phyloP scores from a whole-genome alignment of 2,888 invertebrate species.

The Tricholauxania praeusta region DNA sequence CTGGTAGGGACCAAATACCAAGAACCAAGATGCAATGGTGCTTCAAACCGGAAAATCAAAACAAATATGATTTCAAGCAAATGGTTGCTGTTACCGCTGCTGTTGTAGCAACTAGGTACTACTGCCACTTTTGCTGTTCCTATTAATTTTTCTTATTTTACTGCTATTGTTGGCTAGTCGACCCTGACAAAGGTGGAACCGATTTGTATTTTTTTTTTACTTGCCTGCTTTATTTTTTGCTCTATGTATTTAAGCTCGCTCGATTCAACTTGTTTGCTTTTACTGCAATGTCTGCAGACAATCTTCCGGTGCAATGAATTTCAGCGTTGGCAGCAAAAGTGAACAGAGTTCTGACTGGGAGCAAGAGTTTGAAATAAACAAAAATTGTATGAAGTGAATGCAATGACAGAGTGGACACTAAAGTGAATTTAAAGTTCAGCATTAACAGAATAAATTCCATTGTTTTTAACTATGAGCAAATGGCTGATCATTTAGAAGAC shows the following conservation, averaged over 20 bases:
- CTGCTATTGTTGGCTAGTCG: background rate
- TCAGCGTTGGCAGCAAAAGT: background rate
- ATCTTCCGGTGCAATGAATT: slow-evolving; percentile 10
- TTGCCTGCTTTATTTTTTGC: background rate
- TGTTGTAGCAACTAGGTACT: background rate
- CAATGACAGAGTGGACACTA: too few relatives aligned
- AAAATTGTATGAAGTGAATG: too few relatives aligned
- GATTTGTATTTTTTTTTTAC: background rate
- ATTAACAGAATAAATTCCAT: too few relatives aligned
- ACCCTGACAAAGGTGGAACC: background rate
- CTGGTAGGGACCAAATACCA: background rate
- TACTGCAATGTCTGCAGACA: slow-evolving; percentile 2
- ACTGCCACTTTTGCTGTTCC: background rate
- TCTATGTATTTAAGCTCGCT: background rate
- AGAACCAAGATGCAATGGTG: slow-evolving; percentile 6
- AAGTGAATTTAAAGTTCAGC: too few relatives aligned
- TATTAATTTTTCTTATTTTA: too few relatives aligned
- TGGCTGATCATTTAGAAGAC: too few relatives aligned
- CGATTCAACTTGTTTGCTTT: slow-evolving; percentile 18
- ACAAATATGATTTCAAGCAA: slow-evolving; percentile 29
- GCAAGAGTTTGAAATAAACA: too few relatives aligned
- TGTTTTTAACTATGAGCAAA: too few relatives aligned
- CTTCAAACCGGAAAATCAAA: slow-evolving; percentile 27
- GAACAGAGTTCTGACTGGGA: slow-evolving; percentile 1
- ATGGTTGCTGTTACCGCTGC: background rate